phyloP scores from a whole-genome alignment of 2,888 invertebrate genomes.

The Zygogramma bicolorata region DNA sequence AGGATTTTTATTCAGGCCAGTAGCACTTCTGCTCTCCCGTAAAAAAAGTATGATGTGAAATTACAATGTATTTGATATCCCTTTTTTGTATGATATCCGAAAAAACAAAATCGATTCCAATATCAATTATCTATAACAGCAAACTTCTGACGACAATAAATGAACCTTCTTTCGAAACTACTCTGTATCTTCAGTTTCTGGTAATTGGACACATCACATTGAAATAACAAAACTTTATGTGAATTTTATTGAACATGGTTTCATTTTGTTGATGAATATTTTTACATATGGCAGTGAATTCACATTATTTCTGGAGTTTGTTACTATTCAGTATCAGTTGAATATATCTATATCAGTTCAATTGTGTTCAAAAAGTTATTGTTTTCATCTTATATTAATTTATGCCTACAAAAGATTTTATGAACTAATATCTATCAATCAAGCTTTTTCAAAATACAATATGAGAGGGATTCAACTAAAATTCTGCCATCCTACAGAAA shows the following conservation, averaged over 20 bases:
- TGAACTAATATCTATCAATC: background rate
- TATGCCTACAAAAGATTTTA: conserved; percentile 20
- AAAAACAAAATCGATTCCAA: too few relatives aligned
- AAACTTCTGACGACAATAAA: too few relatives aligned
- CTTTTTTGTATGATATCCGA: too few relatives aligned
- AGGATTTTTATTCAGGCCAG: too few relatives aligned
- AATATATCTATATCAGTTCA: background rate
- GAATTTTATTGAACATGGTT: background rate
- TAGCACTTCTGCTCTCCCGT: too few relatives aligned
- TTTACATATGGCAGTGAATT: conserved; percentile 41
- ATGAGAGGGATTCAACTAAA: background rate
- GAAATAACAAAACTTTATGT: background rate
- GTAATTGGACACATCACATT: too few relatives aligned
- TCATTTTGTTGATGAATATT: conserved; percentile 28
- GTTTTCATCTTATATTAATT: conserved; percentile 17
- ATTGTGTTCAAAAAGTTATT: background rate
- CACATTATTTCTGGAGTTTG: conserved; percentile 15
- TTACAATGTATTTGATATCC: too few relatives aligned
- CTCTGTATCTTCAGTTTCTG: too few relatives aligned
- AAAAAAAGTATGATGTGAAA: too few relatives aligned
- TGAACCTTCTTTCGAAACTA: too few relatives aligned
- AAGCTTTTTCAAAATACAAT: conserved; percentile 1
- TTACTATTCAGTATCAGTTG: conserved; percentile 4
- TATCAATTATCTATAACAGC: too few relatives aligned
- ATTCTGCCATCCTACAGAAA: conserved; percentile 2